Evolutionary conservation across 2,888 invertebrate species (phyloP).

Genomic region (Adelognathus sp.): DNA sequence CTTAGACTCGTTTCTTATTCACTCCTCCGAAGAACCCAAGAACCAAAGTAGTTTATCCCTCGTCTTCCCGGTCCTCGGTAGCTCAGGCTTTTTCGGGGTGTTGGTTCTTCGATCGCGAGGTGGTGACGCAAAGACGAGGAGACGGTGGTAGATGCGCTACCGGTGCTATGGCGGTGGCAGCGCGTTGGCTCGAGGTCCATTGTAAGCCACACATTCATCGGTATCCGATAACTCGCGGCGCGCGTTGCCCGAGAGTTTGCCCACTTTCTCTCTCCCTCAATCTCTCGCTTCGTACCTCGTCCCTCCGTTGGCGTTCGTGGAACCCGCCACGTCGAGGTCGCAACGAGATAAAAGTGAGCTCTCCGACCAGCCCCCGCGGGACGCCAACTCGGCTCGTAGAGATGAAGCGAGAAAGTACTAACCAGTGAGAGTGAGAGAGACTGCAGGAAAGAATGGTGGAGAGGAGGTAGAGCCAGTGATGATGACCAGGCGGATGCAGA

Average conservation of each 20-base stretch:
- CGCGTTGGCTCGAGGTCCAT: constrained; percentile 58
- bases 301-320: constrained; percentile 36
- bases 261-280: constrained; percentile 15
- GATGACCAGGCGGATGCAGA: constrained; percentile 56
- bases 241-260: constrained; percentile 41
- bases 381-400: constrained; percentile 48
- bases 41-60: too few relatives aligned
- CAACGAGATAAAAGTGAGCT: constrained; percentile 58
- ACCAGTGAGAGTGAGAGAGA: constrained; percentile 2
- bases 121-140: constrained; percentile 14
- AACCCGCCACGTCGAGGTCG: constrained; percentile 13
- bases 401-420: constrained; percentile 42
- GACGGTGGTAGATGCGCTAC: neutral
- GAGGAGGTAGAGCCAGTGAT: too few relatives aligned
- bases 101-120: constrained; percentile 26
- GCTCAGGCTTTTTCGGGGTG: constrained; percentile 12
- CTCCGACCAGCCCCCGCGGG: constrained; percentile 41
- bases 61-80: neutral
- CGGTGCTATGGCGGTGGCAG: constrained; percentile 30
- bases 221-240: constrained; percentile 76
- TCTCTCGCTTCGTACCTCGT: constrained; percentile 23
- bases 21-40: neutral
- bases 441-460: too few relatives aligned
- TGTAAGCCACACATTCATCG: constrained; percentile 76
- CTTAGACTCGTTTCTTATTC: neutral